Evolutionary conservation across 2,888 invertebrate species (phyloP).

Genomic region (Volucella zonaria): DNA sequence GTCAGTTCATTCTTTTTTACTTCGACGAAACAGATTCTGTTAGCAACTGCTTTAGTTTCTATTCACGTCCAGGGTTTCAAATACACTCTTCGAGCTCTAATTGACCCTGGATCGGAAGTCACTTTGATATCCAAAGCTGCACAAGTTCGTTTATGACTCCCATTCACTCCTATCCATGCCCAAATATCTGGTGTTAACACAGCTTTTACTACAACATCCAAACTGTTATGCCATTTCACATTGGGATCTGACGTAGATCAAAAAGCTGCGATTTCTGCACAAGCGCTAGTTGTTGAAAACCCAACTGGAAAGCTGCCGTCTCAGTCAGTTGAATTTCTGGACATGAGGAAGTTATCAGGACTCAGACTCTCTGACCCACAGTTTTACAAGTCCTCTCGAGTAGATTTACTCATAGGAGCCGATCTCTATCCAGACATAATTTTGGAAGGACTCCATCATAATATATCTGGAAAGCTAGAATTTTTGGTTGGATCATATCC

Average conservation of each 20-base stretch:
- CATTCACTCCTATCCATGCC: neutral
- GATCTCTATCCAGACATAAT: constrained; percentile 23
- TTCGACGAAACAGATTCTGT: neutral
- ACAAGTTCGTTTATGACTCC: constrained; percentile 2
- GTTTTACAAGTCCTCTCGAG: constrained; percentile 9
- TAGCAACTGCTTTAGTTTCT: constrained; percentile 13
- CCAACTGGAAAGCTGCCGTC: constrained; percentile 33
- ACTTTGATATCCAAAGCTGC: constrained; percentile 11
- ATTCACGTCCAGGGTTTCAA: neutral
- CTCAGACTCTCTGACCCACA: constrained; percentile 9
- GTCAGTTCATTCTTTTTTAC: neutral
- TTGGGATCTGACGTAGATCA: neutral
- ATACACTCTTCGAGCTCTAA: constrained; percentile 12
- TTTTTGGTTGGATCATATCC: constrained; percentile 17
- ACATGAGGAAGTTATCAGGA: neutral
- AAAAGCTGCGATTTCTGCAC: neutral
- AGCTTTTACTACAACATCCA: neutral
- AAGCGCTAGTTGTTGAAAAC: constrained; percentile 29
- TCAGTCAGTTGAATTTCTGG: neutral
- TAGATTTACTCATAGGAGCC: constrained; percentile 27
- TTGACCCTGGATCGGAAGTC: constrained; percentile 21
- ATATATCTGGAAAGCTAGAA: neutral
- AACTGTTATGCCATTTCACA: constrained; percentile 4
- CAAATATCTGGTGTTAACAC: constrained; percentile 21
- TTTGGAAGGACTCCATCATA: neutral